These are phyloP conservation scores for Lepisosteus osseus DNA, from an alignment of 2,113 vertebrate species.

Conservation along the genomic window DNA sequence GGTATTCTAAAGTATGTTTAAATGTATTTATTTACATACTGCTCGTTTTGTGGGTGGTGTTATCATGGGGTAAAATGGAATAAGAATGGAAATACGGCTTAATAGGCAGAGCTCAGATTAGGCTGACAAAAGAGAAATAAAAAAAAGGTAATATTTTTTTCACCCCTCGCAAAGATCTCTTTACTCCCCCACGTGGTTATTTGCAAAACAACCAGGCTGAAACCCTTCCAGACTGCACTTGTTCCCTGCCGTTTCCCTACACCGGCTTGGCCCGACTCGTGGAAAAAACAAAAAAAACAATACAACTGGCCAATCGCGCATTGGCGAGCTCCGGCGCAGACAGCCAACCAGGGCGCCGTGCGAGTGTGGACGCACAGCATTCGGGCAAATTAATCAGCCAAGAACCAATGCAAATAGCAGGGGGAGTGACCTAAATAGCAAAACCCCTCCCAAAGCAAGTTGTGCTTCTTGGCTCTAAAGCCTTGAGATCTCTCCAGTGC, in stretches of 20 bases:
- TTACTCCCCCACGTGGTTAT: constrained; percentile 81
- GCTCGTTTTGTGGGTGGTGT: constrained; percentile 32
- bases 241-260: constrained; percentile 51
- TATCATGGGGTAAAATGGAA: constrained; percentile 20
- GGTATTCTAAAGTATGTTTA: too few relatives aligned
- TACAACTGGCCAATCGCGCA: constrained; percentile 35
- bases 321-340: constrained; percentile 31
- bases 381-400: constrained; percentile 18
- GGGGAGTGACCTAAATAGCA: constrained; percentile 67
- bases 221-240: constrained; percentile 50
- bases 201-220: constrained; percentile 69
- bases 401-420: constrained; percentile 69
- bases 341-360: constrained; percentile 35
- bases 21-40: constrained; percentile 25
- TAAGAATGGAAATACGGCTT: constrained; percentile 34
- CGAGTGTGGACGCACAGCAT: constrained; percentile 26
- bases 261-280: constrained; percentile 32
- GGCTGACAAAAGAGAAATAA: constrained; percentile 31
- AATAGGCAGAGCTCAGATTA: constrained; percentile 31
- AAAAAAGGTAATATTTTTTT: constrained; percentile 18
- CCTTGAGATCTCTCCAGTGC: constrained; percentile 69
- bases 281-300: constrained; percentile 22
- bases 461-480: constrained; percentile 78
- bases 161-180: constrained; percentile 53
- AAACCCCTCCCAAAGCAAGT: constrained; percentile 75